Evolutionary conservation across 2,113 vertebrate species (phyloP).

Genomic region (Chlamydotis undulata): DNA sequence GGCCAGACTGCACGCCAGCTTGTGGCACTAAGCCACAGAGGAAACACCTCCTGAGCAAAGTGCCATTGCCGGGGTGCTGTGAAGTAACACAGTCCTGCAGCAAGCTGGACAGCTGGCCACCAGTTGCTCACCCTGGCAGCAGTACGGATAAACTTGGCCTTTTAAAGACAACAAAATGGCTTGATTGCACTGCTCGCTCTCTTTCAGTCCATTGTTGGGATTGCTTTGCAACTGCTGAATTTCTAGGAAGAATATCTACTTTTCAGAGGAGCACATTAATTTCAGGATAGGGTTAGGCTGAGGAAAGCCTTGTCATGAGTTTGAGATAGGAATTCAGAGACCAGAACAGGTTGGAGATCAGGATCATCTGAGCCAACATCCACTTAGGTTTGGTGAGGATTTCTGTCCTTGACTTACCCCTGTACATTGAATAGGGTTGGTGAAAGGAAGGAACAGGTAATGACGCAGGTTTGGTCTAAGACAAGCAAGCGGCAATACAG

Average conservation of each 20-base stretch:
- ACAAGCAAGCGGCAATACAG: fast-evolving
- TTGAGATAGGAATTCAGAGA: neutral
- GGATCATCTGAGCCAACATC: neutral
- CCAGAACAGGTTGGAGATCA: neutral
- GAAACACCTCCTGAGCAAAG: neutral
- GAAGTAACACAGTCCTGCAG: fast-evolving
- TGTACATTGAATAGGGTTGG: neutral
- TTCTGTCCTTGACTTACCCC: neutral
- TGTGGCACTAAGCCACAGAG: neutral
- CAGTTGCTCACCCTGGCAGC: too few relatives aligned
- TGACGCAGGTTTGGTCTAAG: neutral
- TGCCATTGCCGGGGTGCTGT: neutral
- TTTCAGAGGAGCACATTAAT: neutral
- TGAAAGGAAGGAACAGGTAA: neutral
- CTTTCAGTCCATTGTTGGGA: too few relatives aligned
- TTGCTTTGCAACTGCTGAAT: neutral
- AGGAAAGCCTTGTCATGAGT: neutral
- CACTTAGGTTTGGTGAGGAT: neutral
- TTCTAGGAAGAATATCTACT: neutral
- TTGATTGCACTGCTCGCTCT: fast-evolving
- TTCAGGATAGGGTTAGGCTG: neutral
- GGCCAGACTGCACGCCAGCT: neutral
- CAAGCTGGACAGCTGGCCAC: neutral
- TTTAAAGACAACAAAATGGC: neutral
- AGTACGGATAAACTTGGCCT: neutral